phyloP scores from a whole-genome alignment of 2,113 vertebrate species.

The Varanus komodoensis region DNA sequence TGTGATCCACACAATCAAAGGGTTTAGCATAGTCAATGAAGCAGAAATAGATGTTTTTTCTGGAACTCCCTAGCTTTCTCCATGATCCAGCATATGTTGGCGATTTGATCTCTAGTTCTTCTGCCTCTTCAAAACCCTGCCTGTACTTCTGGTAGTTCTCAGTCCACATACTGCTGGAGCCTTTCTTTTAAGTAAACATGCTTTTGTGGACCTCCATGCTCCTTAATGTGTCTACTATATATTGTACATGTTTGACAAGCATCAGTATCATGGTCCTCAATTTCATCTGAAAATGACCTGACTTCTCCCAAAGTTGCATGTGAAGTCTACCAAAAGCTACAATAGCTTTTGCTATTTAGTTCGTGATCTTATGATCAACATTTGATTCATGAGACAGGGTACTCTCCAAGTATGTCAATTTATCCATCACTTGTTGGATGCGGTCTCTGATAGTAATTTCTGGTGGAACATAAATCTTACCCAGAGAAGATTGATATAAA shows the following conservation, averaged over 20 bases:
- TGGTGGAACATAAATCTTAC: slow-evolving; percentile 16
- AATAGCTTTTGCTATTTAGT: background rate
- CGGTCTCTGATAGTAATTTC: slow-evolving; percentile 16
- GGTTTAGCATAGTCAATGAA: too few relatives aligned
- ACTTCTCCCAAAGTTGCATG: background rate
- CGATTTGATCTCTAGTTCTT: too few relatives aligned
- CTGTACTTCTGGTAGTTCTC: too few relatives aligned
- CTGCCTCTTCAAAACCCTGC: too few relatives aligned
- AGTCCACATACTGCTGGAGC: too few relatives aligned
- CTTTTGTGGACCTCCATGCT: background rate
- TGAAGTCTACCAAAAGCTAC: background rate
- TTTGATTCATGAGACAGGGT: slow-evolving; percentile 20
- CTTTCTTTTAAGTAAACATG: background rate
- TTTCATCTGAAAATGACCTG: background rate
- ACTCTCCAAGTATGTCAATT: slow-evolving; percentile 19
- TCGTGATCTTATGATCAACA: background rate
- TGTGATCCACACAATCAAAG: too few relatives aligned
- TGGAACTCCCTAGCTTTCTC: too few relatives aligned
- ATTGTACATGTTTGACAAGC: background rate
- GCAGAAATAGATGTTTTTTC: too few relatives aligned
- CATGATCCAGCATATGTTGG: too few relatives aligned
- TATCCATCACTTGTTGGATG: slow-evolving; percentile 10
- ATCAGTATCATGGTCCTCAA: background rate
- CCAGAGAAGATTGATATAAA: slow-evolving; percentile 22
- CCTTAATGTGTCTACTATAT: background rate